Conservation (phyloP, 35 echinoderm and acorn worm species). For the Apostichopus parvimensis region DNA sequence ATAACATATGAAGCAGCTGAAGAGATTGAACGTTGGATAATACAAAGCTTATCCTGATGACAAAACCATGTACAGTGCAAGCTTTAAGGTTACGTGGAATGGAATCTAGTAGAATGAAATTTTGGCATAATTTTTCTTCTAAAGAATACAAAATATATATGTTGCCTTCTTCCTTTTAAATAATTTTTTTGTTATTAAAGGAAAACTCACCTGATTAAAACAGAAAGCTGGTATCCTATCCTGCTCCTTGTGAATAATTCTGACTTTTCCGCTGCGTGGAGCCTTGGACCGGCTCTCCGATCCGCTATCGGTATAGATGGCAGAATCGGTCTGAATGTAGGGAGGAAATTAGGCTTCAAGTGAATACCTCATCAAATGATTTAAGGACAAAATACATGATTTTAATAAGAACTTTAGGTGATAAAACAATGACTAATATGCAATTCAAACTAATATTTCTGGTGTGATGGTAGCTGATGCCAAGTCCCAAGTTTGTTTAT, state of each 20-base stretch:
- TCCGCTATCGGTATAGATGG: constrained; percentile 17
- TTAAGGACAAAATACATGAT: no score
- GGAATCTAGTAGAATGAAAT: not conserved
- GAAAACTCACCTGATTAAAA: constrained; percentile 85
- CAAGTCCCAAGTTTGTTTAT: no score
- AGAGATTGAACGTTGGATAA: no score
- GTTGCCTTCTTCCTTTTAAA: not conserved
- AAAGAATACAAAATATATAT: not conserved
- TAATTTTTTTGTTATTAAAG: not conserved
- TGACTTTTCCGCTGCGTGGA: constrained; percentile 43
- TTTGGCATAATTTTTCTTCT: not conserved
- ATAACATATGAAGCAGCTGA: no score
- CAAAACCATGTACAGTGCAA: no score
- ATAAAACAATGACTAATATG: no score
- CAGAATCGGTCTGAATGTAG: constrained; percentile 60
- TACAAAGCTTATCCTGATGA: no score
- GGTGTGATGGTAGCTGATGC: not conserved
- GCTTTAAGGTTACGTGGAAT: no score
- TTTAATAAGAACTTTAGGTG: no score
- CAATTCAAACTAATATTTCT: no score
- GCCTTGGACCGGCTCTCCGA: constrained; percentile 1
- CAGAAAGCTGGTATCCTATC: constrained; percentile 94
- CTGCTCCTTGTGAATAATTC: constrained; percentile 93
- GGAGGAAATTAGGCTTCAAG: not conserved
- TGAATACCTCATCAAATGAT: no score